phyloP scores from a whole-genome alignment of 2,113 vertebrate genomes.

The Xenopus borealis region DNA sequence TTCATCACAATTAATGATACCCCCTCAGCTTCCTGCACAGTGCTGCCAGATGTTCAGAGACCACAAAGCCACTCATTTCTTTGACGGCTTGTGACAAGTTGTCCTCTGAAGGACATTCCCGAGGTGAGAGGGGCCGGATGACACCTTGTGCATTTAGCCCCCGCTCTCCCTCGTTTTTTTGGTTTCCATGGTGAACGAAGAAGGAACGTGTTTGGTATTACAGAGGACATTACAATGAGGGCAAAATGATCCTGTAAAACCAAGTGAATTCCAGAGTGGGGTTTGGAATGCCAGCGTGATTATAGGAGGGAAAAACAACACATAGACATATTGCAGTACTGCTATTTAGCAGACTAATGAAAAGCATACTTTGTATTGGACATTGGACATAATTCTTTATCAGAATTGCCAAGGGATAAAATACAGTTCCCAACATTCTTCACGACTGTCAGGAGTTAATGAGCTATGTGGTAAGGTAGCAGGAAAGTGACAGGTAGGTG shows the following conservation, averaged over 20 bases:
- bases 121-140: constrained; percentile 64
- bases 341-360: not conserved
- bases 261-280: not conserved
- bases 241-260: not conserved
- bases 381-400: too few species aligned
- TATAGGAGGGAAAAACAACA: not conserved
- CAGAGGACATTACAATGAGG: constrained; percentile 28
- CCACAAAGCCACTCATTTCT: constrained; percentile 80
- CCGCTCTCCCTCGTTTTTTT: constrained; percentile 51
- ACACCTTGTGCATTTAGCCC: constrained; percentile 71
- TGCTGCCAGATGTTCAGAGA: constrained; percentile 96
- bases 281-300: not conserved
- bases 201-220: constrained; percentile 61
- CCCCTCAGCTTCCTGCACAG: constrained; percentile 83
- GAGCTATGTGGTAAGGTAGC: too few species aligned
- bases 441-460: too few species aligned
- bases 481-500: too few species aligned
- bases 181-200: constrained; percentile 61
- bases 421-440: too few species aligned
- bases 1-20: constrained; percentile 98
- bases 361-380: not conserved
- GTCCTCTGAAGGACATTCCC: constrained; percentile 89
- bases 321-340: not conserved
- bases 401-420: too few species aligned
- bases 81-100: constrained; percentile 83